Evolutionary conservation across 2,888 invertebrate genomes (phyloP).

Genomic region (Empis stercorea): DNA sequence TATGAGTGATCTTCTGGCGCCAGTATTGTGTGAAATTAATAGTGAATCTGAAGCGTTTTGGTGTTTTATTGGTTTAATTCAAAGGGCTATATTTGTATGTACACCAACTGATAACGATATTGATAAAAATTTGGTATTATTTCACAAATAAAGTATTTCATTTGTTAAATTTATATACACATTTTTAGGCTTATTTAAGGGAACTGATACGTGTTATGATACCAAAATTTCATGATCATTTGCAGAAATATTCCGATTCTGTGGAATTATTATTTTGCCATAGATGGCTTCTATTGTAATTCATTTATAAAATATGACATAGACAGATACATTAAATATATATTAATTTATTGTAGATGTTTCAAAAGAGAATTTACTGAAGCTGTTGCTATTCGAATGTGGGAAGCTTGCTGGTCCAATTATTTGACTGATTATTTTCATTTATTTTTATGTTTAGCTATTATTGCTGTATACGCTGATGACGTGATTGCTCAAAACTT

Average conservation of each 20-base stretch:
- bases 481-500: slow-evolving; percentile 87
- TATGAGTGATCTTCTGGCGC: slow-evolving; percentile 92
- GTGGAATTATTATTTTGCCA: slow-evolving; percentile 87
- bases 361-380: slow-evolving; percentile 88
- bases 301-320: background rate
- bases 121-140: slow-evolving; percentile 73
- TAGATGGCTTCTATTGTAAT: slow-evolving; percentile 81
- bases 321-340: background rate
- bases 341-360: slow-evolving; percentile 44
- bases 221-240: slow-evolving; percentile 78
- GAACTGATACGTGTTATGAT: slow-evolving; percentile 81
- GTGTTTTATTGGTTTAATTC: slow-evolving; percentile 96
- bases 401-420: slow-evolving; percentile 97
- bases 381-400: slow-evolving; percentile 76
- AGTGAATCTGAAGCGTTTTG: slow-evolving; percentile 95
- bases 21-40: slow-evolving; percentile 83
- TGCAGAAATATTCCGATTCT: slow-evolving; percentile 72
- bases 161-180: no score
- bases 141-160: background rate
- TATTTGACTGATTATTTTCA: slow-evolving; percentile 95
- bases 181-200: slow-evolving; percentile 58
- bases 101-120: slow-evolving; percentile 90
- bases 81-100: slow-evolving; percentile 85
- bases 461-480: slow-evolving; percentile 83
- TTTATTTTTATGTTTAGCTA: slow-evolving; percentile 83